These are phyloP conservation scores for Choristoneura rosaceana DNA, from an alignment of 2,888 invertebrate species.

Conservation along the genomic window DNA sequence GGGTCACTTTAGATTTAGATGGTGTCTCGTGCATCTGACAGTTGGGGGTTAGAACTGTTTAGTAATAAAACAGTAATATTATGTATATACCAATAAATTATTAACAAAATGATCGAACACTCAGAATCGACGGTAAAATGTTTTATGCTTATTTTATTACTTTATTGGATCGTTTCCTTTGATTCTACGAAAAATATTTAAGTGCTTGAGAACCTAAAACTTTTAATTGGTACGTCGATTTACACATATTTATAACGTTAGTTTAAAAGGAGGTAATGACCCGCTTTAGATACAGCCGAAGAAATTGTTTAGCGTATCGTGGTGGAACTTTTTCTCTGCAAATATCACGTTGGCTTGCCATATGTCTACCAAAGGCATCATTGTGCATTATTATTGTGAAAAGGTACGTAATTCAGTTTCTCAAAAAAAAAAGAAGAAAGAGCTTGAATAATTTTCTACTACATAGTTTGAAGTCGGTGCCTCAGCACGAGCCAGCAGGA, in stretches of 20 bases:
- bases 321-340: no score
- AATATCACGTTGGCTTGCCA: no score
- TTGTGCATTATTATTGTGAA: no score
- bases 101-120: neutral
- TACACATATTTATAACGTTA: neutral
- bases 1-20: no score
- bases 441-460: no score
- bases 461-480: no score
- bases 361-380: no score
- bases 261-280: no score
- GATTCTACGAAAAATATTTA: neutral
- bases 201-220: slow-evolving; percentile 1
- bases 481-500: no score
- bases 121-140: neutral
- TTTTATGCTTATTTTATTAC: neutral
- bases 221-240: neutral
- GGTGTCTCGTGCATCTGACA: neutral
- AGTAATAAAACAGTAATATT: neutral
- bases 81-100: neutral
- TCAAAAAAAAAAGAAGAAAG: no score
- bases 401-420: no score
- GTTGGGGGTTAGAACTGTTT: neutral
- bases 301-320: neutral
- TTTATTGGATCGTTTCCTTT: slow-evolving; percentile 6
- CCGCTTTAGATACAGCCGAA: no score